These are phyloP conservation scores for Desoria tigrina DNA, from an alignment of 2,888 invertebrate species.

Conservation along the genomic window DNA sequence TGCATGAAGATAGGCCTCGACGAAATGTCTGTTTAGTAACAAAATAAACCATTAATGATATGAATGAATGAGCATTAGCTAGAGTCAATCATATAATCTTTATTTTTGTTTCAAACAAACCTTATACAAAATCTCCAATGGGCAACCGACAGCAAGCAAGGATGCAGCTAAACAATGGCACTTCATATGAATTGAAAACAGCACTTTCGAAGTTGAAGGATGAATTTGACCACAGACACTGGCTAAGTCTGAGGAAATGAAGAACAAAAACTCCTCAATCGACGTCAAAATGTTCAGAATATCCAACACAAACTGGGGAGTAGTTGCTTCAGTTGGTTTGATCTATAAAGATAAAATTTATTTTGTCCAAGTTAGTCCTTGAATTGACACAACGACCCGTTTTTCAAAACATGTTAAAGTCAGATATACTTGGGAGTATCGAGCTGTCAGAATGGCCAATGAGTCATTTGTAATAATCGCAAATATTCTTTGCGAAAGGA, in stretches of 20 bases:
- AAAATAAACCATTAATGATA: slow-evolving; percentile 11
- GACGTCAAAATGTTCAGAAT: slow-evolving; percentile 76
- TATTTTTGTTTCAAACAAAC: no score
- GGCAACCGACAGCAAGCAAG: slow-evolving; percentile 72
- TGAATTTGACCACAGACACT: slow-evolving; percentile 50
- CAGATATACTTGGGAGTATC: slow-evolving; percentile 71
- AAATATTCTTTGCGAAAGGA: slow-evolving; percentile 81
- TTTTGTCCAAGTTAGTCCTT: not conserved
- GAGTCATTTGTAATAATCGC: slow-evolving; percentile 85
- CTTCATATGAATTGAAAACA: slow-evolving; percentile 80
- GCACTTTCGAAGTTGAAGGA: slow-evolving; percentile 61
- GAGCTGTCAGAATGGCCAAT: slow-evolving; percentile 73
- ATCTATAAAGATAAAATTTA: slow-evolving; percentile 61
- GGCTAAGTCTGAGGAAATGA: slow-evolving; percentile 67
- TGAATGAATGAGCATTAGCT: slow-evolving; percentile 4
- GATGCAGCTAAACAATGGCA: slow-evolving; percentile 77
- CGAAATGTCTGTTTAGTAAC: slow-evolving; percentile 45
- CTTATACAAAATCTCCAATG: slow-evolving; percentile 74
- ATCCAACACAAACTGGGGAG: slow-evolving; percentile 68
- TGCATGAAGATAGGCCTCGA: slow-evolving; percentile 49
- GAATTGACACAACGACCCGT: no score
- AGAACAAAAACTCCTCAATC: slow-evolving; percentile 70
- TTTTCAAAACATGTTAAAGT: no score
- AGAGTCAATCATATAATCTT: no score
- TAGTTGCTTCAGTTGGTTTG: slow-evolving; percentile 65